A percentile compares a stretch with the other conserved stretches of the same genome.
Evolutionary conservation across 1,140 invertebrate species (phyloP).

Genomic region (Lepidurus apus): DNA sequence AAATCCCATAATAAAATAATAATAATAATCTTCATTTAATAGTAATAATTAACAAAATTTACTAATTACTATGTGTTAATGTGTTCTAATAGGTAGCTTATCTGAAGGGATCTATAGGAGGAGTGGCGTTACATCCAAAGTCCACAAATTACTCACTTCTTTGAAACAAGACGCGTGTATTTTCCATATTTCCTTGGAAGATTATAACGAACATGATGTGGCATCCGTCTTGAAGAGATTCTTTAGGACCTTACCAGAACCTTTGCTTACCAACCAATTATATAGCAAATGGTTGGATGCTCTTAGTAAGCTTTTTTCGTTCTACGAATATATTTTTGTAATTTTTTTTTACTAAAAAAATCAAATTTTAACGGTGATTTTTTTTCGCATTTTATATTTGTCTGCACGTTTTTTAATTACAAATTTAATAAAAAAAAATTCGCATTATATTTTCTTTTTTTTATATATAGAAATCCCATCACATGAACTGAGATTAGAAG

Average conservation of each 20-base stretch:
- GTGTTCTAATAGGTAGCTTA: conserved; percentile 59
- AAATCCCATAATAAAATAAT: not conserved
- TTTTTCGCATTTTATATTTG: too few relatives aligned
- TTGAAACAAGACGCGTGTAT: conserved; percentile 76
- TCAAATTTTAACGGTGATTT: too few relatives aligned
- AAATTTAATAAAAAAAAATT: too few relatives aligned
- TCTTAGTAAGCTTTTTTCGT: conserved; percentile 43
- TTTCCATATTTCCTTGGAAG: conserved; percentile 65
- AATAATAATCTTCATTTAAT: too few relatives aligned
- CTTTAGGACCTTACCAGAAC: conserved; percentile 69
- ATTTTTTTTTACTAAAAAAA: too few relatives aligned
- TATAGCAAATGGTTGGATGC: conserved; percentile 51
- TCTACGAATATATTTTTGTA: too few relatives aligned
- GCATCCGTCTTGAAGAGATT: conserved; percentile 77
- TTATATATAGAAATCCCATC: conserved; percentile 38
- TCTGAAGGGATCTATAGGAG: conserved; percentile 79
- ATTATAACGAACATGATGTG: conserved; percentile 78
- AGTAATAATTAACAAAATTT: too few relatives aligned
- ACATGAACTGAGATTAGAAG: conserved; percentile 38
- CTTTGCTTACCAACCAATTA: conserved; percentile 56
- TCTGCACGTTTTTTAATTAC: too few relatives aligned
- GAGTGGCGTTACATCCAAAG: conserved; percentile 67
- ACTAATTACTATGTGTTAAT: too few relatives aligned
- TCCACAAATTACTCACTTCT: conserved; percentile 63
- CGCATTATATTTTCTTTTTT: too few relatives aligned